Evolutionary conservation across 2,888 invertebrate genomes (phyloP), one percentile per base, ranked within the genome.

Genomic region (Serripes groenlandicus): DNA sequence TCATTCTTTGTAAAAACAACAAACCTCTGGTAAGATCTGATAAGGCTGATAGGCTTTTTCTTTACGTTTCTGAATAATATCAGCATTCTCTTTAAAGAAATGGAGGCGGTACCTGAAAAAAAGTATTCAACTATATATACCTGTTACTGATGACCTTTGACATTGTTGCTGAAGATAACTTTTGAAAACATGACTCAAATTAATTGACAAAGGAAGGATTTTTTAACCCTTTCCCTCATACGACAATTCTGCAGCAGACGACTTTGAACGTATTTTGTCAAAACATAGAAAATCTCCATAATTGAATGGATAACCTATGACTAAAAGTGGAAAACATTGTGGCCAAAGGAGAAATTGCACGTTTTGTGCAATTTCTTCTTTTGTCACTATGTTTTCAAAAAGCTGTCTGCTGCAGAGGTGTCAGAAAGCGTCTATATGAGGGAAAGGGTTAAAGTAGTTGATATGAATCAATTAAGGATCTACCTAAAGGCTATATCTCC

Each of bases 81-180:
- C 97, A 81, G 97, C 96, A 0, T 96, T 96, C 93, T 98, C 98
- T 89, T 96, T 96, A 90, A 97, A 97, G 95, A 98, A 98, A 93
- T 97, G 97, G 28, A 98, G 95, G 0, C 97, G 97, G 92, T 97
- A 98, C 85, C 94, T 94, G 78, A 18, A 80, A 73, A 30, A 71
- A 66, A 54, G 23, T 1, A 49, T 49, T 49, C 2, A 7, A 21
- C 18, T 5, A 49, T 49, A 21, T 2, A 15, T 3, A 21, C 21
- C 49, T 49, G 15, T 49, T 21, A 21, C 21, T 49, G 49, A 15
- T n/a, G n/a, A n/a, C n/a, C n/a, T n/a, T n/a, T n/a, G 2, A 21
- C 18, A 21, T 49, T 49, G 49, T 49, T 49, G 49, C 18, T 3
- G 21, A 49, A 1, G 15, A 21, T 5, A 15, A 49, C 21, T 49